Conservation (phyloP, 2,797 vertebrate genomes). For the Microhierax caerulescens region DNA sequence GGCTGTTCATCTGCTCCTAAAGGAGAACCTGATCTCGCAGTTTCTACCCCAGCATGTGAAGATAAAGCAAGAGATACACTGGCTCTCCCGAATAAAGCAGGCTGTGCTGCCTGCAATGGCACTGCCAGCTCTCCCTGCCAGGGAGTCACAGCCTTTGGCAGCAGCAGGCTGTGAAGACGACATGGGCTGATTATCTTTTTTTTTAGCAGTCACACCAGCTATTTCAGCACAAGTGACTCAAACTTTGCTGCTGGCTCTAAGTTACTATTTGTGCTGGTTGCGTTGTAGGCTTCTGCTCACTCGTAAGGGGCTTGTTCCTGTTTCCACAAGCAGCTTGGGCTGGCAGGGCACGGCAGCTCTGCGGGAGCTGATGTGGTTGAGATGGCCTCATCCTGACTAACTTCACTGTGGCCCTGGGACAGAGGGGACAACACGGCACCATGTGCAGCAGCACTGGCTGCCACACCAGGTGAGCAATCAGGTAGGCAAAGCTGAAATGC, state of each 20-base stretch:
- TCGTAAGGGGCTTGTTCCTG: background rate
- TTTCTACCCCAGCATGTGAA: background rate
- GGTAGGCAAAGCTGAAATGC: background rate
- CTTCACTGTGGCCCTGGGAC: background rate
- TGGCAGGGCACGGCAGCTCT: background rate
- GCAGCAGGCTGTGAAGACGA: background rate
- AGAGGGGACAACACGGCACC: background rate
- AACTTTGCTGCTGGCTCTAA: background rate
- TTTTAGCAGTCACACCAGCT: background rate
- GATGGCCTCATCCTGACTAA: background rate
- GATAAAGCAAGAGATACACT: background rate
- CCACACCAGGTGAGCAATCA: accelerated
- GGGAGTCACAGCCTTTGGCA: background rate
- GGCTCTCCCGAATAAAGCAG: background rate
- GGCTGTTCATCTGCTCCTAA: background rate
- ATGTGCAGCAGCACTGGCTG: background rate
- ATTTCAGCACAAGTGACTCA: background rate
- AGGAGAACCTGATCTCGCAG: background rate
- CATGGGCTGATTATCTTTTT: background rate
- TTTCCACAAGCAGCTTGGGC: background rate
- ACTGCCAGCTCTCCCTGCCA: background rate
- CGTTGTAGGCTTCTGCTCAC: background rate
- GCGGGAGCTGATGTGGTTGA: background rate
- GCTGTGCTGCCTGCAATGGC: background rate
- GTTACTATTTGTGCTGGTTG: background rate